Percentiles rank a stretch among this genome's conserved stretches.
Evolutionary conservation across 2,888 invertebrate species (phyloP).

Genomic region (Clepsis dumicolana): DNA sequence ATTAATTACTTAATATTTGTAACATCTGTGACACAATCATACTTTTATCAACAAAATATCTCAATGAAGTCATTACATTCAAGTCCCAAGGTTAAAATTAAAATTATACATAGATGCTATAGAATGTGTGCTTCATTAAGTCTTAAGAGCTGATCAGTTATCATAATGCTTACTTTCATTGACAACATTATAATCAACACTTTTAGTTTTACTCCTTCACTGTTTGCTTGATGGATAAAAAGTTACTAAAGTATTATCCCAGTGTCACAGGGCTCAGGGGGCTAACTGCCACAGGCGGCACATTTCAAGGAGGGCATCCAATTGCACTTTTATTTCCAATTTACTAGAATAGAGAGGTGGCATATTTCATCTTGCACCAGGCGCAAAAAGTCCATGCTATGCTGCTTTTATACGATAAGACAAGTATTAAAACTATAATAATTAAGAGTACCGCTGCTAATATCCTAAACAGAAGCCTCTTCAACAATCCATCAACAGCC

Average conservation of each 20-base stretch:
- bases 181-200: background rate
- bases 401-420: too few species aligned
- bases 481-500: background rate
- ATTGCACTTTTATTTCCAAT: too few species aligned
- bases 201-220: too few species aligned
- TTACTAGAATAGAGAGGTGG: too few species aligned
- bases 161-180: background rate
- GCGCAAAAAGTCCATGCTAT: too few species aligned
- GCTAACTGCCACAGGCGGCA: too few species aligned
- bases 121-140: slow-evolving; percentile 30
- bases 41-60: background rate
- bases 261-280: too few species aligned
- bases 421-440: too few species aligned
- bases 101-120: background rate
- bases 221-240: too few species aligned
- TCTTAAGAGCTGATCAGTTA: slow-evolving; percentile 25
- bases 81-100: slow-evolving; percentile 9
- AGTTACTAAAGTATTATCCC: too few species aligned
- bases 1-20: background rate
- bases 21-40: background rate
- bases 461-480: background rate
- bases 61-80: background rate
- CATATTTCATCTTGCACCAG: too few species aligned
- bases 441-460: background rate
- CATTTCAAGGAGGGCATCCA: too few species aligned